Percentiles rank a stretch among this genome's conserved stretches.
phyloP scores from a whole-genome alignment of 2,888 invertebrate genomes.

The Ichneumoninae sp. region DNA sequence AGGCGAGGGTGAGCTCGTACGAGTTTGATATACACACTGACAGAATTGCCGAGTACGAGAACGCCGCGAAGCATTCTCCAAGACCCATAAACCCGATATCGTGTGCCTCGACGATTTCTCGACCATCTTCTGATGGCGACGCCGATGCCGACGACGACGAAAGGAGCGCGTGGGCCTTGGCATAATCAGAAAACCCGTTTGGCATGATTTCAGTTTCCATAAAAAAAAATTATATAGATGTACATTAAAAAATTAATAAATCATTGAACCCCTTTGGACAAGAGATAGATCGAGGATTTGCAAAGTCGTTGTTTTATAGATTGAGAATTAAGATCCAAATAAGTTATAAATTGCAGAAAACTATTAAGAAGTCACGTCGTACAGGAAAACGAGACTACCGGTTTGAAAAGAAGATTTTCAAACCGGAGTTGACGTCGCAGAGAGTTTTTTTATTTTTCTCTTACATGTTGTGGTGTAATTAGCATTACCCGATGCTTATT shows the following conservation, averaged over 20 bases:
- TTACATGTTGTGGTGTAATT: no score
- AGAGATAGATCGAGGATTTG: neutral
- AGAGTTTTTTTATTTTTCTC: no score
- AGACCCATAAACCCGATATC: slow-evolving; percentile 64
- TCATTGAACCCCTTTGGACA: neutral
- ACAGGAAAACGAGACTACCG: neutral
- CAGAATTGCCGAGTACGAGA: slow-evolving; percentile 29
- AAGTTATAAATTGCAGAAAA: neutral
- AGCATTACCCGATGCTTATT: no score
- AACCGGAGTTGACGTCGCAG: no score
- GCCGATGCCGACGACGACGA: slow-evolving; percentile 34
- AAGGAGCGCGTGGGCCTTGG: neutral
- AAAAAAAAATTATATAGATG: slow-evolving; percentile 6
- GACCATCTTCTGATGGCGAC: slow-evolving; percentile 35
- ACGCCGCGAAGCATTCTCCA: slow-evolving; percentile 32
- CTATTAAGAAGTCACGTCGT: neutral
- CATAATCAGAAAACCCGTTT: slow-evolving; percentile 53
- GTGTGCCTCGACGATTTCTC: slow-evolving; percentile 59
- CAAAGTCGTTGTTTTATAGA: neutral
- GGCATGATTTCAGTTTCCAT: slow-evolving; percentile 23
- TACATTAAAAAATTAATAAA: slow-evolving; percentile 1
- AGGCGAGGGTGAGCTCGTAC: slow-evolving; percentile 30
- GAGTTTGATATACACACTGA: slow-evolving; percentile 46
- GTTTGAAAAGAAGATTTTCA: no score
- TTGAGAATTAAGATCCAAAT: neutral